Conservation (phyloP, 2,888 invertebrate species). For the Camptogramma bilineatum region DNA sequence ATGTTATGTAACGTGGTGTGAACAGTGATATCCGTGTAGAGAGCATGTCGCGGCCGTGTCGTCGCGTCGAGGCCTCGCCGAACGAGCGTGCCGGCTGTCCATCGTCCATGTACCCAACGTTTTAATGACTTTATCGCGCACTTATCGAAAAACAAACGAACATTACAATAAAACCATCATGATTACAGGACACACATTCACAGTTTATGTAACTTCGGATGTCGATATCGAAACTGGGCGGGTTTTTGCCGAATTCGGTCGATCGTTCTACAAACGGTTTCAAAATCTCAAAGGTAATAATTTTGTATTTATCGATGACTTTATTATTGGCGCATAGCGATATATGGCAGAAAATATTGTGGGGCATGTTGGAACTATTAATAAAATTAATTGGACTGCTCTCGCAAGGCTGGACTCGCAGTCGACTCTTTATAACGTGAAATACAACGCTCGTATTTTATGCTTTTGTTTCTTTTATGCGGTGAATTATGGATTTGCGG, state of each 20-base stretch:
- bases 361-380: slow-evolving; percentile 49
- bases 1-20: slow-evolving; percentile 57
- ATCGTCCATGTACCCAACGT: slow-evolving; percentile 46
- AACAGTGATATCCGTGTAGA: slow-evolving; percentile 55
- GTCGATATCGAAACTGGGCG: slow-evolving; percentile 60
- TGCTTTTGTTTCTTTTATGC: slow-evolving; percentile 43
- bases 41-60: slow-evolving; percentile 38
- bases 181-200: slow-evolving; percentile 54
- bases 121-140: slow-evolving; percentile 67
- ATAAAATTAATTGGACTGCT: slow-evolving; percentile 54
- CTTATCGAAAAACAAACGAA: slow-evolving; percentile 62
- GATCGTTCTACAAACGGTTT: slow-evolving; percentile 57
- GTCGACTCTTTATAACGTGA: slow-evolving; percentile 47
- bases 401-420: slow-evolving; percentile 38
- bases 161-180: slow-evolving; percentile 61
- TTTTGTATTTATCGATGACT: slow-evolving; percentile 50
- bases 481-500: slow-evolving; percentile 51
- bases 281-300: slow-evolving; percentile 59
- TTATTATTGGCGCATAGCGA: slow-evolving; percentile 47
- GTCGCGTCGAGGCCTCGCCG: slow-evolving; percentile 23
- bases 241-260: slow-evolving; percentile 64
- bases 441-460: slow-evolving; percentile 47
- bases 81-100: slow-evolving; percentile 41
- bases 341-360: slow-evolving; percentile 46
- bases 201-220: slow-evolving; percentile 62